Conservation (phyloP, 2,797 vertebrate genomes). For the Pogoniulus pusillus region DNA sequence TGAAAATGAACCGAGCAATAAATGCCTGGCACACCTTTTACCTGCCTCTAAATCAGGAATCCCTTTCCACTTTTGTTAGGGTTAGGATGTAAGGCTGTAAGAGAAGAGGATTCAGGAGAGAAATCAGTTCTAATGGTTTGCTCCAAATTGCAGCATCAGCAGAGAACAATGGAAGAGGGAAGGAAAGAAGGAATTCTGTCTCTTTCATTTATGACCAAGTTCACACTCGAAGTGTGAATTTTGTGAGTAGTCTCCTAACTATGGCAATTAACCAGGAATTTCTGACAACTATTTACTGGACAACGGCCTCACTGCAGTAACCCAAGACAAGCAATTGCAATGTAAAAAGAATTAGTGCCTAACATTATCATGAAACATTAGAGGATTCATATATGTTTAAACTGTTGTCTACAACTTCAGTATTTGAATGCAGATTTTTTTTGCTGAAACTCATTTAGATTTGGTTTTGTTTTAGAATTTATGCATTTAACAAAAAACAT, state of each 20-base stretch:
- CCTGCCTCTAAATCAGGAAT: background rate
- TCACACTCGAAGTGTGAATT: background rate
- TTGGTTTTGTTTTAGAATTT: background rate
- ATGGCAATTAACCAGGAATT: background rate
- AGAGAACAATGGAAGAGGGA: background rate
- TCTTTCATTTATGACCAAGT: background rate
- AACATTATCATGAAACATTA: background rate
- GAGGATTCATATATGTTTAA: background rate
- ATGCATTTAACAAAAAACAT: background rate
- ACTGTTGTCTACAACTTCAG: background rate
- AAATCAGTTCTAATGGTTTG: background rate
- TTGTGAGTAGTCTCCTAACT: background rate
- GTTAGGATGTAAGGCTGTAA: background rate
- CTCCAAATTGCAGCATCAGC: background rate
- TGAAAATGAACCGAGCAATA: conserved; percentile 25
- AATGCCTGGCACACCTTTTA: background rate
- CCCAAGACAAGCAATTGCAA: background rate
- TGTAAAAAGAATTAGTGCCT: background rate
- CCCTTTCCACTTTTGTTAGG: background rate
- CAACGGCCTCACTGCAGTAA: background rate
- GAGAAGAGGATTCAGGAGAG: background rate
- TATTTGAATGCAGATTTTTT: background rate
- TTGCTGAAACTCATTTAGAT: background rate
- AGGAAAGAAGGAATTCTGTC: background rate
- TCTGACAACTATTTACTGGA: background rate